phyloP scores from a whole-genome alignment of 2,888 invertebrate genomes.

The Tenodera sinensis region DNA sequence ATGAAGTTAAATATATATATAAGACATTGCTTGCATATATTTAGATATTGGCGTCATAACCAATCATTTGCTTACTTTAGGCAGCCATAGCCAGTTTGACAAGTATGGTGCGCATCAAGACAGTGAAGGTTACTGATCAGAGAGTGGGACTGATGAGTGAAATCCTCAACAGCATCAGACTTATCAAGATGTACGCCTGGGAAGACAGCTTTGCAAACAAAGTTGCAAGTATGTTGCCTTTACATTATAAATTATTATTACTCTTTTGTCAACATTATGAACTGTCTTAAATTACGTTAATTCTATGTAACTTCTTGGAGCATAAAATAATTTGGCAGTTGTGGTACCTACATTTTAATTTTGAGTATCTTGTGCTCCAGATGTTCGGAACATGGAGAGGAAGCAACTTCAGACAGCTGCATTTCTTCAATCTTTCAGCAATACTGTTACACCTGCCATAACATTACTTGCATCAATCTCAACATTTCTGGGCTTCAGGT shows the following conservation, averaged over 20 bases:
- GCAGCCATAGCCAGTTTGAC: constrained; percentile 39
- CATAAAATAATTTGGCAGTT: too few species aligned
- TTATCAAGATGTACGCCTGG: constrained; percentile 57
- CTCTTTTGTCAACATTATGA: background rate
- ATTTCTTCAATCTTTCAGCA: constrained; percentile 44
- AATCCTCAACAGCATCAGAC: constrained; percentile 49
- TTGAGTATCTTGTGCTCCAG: constrained; percentile 21
- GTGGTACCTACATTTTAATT: too few species aligned
- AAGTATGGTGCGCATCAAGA: constrained; percentile 38
- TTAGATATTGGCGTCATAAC: background rate
- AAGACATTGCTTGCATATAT: background rate
- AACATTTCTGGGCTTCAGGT: constrained; percentile 44
- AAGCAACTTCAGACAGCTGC: constrained; percentile 43
- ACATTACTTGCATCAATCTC: constrained; percentile 44
- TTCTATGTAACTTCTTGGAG: too few species aligned
- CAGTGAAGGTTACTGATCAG: constrained; percentile 41
- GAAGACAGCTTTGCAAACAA: constrained; percentile 50
- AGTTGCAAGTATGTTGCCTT: constrained; percentile 37
- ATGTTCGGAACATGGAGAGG: constrained; percentile 42
- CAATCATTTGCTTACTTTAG: constrained; percentile 33
- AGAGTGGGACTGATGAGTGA: constrained; percentile 49
- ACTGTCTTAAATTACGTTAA: too few species aligned
- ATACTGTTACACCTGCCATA: constrained; percentile 43
- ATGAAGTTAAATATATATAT: too few species aligned
- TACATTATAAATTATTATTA: background rate